Evolutionary conservation across 2,888 invertebrate species (phyloP), one percentile per base, ranked within the genome.

Genomic region (Eueremaeus valkanovi): DNA sequence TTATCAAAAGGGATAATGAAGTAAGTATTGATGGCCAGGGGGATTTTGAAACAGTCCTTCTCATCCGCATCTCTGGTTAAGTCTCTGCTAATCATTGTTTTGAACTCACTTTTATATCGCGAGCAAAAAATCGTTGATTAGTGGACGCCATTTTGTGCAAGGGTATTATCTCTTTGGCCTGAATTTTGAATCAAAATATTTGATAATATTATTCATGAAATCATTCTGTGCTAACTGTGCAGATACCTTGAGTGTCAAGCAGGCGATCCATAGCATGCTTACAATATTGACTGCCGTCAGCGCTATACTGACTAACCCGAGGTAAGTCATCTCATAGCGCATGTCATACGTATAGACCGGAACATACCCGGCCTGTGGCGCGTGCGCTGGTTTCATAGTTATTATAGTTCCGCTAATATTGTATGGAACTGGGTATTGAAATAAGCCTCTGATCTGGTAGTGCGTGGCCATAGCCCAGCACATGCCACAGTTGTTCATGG

Each of bases 261-360:
- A 88, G 1, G 91, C 92, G n/a, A 91, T 90, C 80, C 90, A 87
- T 82, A 92, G 90, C 81, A 92, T 92, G 83, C 92, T 91, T 81
- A 90, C 87, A 76, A 92, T 91, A 83, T 92, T 92, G 40, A 92
- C 87, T 73, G 92, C 86, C 3, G 92, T 92, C 73, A 92, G 84
- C 78, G 90, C 88, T 77, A 90, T 89, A 81, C 92, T 92, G 75
- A 92, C 88, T 76, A 90, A 88, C 36, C 92, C 92, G 81, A 91
- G 89, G 77, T 90, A 86, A 73, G 89, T 88, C 82, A 90, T 90
- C 83, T 92, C 92, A 42, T 88, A 87, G 1, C 91, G 89, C 79
- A 91, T 85, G 82, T 91, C 89, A 81, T 90, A 87, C 72, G 89
- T 89, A 82, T 92, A 92, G 29, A 49, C 36, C 3, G 63, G 33